Conservation (phyloP, 2,797 vertebrate species). For the Arctocebus calabarensis region DNA sequence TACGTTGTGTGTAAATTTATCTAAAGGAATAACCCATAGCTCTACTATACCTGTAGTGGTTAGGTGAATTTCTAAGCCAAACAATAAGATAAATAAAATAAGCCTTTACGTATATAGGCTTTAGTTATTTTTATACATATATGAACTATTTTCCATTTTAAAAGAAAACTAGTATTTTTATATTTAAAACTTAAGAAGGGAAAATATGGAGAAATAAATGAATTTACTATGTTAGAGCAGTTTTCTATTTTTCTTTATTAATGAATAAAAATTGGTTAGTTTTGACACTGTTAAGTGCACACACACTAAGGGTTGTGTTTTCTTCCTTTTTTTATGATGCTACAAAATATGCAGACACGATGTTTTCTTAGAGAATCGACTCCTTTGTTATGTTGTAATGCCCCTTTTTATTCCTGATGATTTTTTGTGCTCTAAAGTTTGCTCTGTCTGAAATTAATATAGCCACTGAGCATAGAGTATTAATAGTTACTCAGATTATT, state of each 20-base stretch:
- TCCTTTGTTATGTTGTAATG: background rate
- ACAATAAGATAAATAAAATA: conserved; percentile 29
- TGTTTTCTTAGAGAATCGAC: background rate
- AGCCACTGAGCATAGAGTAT: background rate
- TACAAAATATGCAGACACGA: background rate
- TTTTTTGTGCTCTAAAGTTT: conserved; percentile 17
- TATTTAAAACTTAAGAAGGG: conserved; percentile 20
- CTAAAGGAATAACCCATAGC: background rate
- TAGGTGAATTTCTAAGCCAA: background rate
- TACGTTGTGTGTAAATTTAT: background rate
- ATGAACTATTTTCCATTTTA: background rate
- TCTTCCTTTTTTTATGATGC: background rate
- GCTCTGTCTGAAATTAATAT: conserved; percentile 32
- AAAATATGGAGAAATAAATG: conserved; percentile 16
- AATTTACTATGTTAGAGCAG: conserved; percentile 16
- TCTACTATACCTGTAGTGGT: background rate
- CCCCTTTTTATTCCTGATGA: background rate
- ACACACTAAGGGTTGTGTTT: background rate
- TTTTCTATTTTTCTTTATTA: conserved; percentile 51
- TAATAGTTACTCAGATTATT: conserved; percentile 31
- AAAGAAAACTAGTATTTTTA: conserved; percentile 50
- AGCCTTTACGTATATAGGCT: background rate
- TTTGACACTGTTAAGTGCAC: background rate
- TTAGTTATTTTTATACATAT: conserved; percentile 38
- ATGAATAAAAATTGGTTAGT: background rate